These are phyloP conservation scores for Saxidomus purpurata DNA, from an alignment of 1,140 invertebrate species.

Conservation along the genomic window DNA sequence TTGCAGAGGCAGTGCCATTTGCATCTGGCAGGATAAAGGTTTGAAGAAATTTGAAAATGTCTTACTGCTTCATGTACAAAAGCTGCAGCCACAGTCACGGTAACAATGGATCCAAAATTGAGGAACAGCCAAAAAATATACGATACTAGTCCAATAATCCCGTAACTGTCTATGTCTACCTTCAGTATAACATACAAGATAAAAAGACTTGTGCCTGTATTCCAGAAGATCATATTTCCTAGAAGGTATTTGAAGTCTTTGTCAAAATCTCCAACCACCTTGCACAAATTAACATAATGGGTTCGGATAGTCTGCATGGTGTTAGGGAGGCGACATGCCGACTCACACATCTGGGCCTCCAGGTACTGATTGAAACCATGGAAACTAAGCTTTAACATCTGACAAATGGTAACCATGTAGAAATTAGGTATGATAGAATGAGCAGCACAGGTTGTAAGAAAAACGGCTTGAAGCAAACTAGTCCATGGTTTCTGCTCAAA, in stretches of 20 bases:
- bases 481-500: neutral
- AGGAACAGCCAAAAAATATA: slow-evolving; percentile 21
- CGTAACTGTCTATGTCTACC: neutral
- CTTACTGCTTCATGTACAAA: slow-evolving; percentile 23
- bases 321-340: neutral
- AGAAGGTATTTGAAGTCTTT: slow-evolving; percentile 12
- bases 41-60: neutral
- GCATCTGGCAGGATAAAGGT: too few relatives aligned
- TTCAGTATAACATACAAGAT: neutral
- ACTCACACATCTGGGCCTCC: neutral
- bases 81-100: neutral
- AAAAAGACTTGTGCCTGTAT: neutral
- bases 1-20: too few relatives aligned
- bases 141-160: neutral
- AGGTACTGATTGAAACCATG: slow-evolving; percentile 5
- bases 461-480: neutral
- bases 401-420: neutral
- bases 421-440: neutral
- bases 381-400: neutral
- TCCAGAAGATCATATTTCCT: slow-evolving; percentile 18
- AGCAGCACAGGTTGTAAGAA: neutral
- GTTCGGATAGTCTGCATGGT: neutral
- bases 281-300: slow-evolving; percentile 1
- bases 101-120: neutral
- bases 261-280: neutral